Percentiles rank a stretch among this genome's conserved stretches.
These are phyloP conservation scores for Phrynocephalus guinanensis DNA, from an alignment of 2,797 vertebrate species.

Conservation along the genomic window DNA sequence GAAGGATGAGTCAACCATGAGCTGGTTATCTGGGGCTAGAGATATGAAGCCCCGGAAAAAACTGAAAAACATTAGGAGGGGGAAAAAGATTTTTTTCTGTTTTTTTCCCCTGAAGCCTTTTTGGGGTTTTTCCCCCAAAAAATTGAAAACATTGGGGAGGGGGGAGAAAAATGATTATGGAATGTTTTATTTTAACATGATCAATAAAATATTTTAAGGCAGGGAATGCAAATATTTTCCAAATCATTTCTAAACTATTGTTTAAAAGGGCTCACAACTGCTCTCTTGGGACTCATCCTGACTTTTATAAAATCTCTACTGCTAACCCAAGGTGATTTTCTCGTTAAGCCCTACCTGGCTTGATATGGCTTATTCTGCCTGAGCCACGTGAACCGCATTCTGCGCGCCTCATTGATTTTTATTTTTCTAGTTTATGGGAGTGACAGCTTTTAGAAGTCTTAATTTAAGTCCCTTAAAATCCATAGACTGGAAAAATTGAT, in stretches of 20 bases:
- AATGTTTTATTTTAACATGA: too few species aligned
- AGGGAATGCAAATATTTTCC: too few species aligned
- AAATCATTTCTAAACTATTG: background rate
- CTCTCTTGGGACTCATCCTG: background rate
- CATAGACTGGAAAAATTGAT: conserved; percentile 19
- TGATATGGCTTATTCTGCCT: conserved; percentile 22
- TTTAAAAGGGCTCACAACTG: background rate
- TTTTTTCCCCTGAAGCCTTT: too few species aligned
- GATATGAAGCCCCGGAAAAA: too few species aligned
- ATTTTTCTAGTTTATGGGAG: conserved; percentile 33
- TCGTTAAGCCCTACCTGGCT: conserved; percentile 18
- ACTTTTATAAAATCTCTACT: background rate
- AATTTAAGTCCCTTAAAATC: conserved; percentile 51
- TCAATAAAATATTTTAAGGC: too few species aligned
- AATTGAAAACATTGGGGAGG: too few species aligned
- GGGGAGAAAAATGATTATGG: too few species aligned
- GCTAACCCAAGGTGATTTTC: conserved; percentile 17
- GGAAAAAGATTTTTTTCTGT: too few species aligned
- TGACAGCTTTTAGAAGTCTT: conserved; percentile 10
- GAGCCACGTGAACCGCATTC: background rate
- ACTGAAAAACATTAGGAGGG: too few species aligned
- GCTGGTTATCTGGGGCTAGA: too few species aligned
- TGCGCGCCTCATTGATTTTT: conserved; percentile 30
- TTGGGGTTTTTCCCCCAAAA: too few species aligned
- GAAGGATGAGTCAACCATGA: too few species aligned